These are phyloP conservation scores for Ommatoiulus sabulosus DNA, from an alignment of 2,888 invertebrate species.

Conservation along the genomic window DNA sequence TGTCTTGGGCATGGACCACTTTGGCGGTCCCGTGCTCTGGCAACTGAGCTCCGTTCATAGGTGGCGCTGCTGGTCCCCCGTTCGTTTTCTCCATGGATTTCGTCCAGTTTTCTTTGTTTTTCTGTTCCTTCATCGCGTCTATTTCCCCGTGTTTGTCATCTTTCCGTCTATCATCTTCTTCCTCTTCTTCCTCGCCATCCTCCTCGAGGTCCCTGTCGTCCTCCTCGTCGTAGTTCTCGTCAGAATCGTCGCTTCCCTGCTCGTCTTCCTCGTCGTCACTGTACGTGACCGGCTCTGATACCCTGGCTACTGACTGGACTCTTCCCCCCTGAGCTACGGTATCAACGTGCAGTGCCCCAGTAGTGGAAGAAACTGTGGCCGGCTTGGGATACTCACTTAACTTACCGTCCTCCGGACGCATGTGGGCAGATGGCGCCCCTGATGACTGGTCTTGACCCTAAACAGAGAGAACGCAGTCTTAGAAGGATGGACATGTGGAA, in stretches of 20 bases:
- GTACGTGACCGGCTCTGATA: conserved; percentile 45
- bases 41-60: background rate
- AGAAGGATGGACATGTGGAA: no score
- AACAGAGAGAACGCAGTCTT: background rate
- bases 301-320: conserved; percentile 49
- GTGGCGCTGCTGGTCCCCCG: background rate
- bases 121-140: conserved; percentile 50
- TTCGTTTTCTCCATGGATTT: conserved; percentile 47
- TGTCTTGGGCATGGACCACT: background rate
- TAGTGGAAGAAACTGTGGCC: conserved; percentile 38
- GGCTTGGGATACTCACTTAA: conserved; percentile 60
- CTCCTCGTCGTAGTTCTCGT: conserved; percentile 29
- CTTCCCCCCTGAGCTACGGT: conserved; percentile 52
- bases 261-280: conserved; percentile 51
- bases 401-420: conserved; percentile 58
- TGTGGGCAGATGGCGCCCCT: conserved; percentile 26
- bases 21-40: background rate
- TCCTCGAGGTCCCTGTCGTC: conserved; percentile 48
- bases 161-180: conserved; percentile 60
- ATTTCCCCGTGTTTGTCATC: conserved; percentile 60
- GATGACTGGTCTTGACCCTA: conserved; percentile 48
- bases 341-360: conserved; percentile 53
- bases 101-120: conserved; percentile 50
- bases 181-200: conserved; percentile 57
- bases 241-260: background rate